Percentiles rank a stretch among this genome's conserved stretches.
These are phyloP conservation scores for Gopherus evgoodei DNA, from an alignment of 2,113 vertebrate genomes.

Conservation along the genomic window DNA sequence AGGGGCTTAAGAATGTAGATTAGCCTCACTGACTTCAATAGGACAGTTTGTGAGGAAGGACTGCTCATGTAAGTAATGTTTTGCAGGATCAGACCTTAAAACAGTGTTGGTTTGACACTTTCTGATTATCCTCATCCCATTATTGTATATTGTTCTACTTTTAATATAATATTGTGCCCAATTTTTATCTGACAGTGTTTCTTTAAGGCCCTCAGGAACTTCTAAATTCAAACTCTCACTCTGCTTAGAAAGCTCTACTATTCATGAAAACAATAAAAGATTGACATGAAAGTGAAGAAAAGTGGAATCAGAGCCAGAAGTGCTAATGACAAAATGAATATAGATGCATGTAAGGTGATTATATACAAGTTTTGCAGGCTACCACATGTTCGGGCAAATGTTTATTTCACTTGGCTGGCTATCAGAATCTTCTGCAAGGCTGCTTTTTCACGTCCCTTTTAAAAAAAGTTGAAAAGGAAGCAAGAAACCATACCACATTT, in stretches of 20 bases:
- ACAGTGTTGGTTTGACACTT: not conserved
- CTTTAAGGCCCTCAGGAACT: not conserved
- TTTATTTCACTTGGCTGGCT: not conserved
- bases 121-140: not conserved
- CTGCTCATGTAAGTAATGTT: not conserved
- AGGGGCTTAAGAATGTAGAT: not conserved
- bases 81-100: not conserved
- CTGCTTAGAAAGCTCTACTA: not conserved
- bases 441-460: not conserved
- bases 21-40: not conserved
- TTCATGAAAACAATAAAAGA: not conserved
- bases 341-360: not conserved
- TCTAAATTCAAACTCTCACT: not conserved
- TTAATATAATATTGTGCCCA: not conserved
- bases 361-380: not conserved
- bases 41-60: not conserved
- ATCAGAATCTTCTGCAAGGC: not conserved
- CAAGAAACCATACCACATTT: not conserved
- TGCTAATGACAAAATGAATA: not conserved
- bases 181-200: not conserved
- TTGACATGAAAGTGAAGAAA: not conserved
- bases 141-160: not conserved
- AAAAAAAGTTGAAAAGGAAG: not conserved
- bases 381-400: constrained; percentile 1
- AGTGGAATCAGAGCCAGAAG: not conserved